Evolutionary conservation across 2,113 vertebrate genomes (phyloP).

Genomic region (Lagopus muta): DNA sequence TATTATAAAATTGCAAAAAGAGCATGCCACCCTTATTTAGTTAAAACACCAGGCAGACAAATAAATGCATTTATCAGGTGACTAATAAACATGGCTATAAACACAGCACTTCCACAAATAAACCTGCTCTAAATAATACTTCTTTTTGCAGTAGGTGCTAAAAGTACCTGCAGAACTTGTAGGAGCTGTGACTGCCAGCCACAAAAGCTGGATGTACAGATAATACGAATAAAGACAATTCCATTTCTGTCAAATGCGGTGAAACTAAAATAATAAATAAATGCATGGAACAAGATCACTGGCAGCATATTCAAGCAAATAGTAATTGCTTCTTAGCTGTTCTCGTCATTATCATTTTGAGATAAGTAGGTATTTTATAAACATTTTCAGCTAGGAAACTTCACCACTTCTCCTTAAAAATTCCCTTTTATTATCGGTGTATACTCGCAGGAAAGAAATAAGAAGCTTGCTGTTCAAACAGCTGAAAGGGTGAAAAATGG

Average conservation of each 20-base stretch:
- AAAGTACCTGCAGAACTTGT: background rate
- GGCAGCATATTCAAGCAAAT: constrained; percentile 12
- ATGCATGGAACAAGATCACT: constrained; percentile 29
- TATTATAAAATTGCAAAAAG: background rate
- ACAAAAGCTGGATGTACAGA: background rate
- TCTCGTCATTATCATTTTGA: constrained; percentile 26
- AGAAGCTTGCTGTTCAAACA: constrained; percentile 3
- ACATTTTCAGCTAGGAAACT: constrained; percentile 39
- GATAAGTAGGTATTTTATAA: constrained; percentile 55
- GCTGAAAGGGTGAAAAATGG: background rate
- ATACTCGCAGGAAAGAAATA: background rate
- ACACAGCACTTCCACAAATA: background rate
- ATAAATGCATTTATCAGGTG: background rate
- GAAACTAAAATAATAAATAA: constrained; percentile 42
- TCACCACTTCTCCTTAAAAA: constrained; percentile 49
- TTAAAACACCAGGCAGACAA: background rate
- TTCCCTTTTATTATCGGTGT: constrained; percentile 55
- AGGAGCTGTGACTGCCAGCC: background rate
- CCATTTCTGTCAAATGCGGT: background rate
- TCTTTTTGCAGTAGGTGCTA: background rate
- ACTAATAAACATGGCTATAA: background rate
- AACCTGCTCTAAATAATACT: background rate
- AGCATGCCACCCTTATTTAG: background rate
- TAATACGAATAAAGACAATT: background rate
- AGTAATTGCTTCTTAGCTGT: constrained; percentile 31